Evolutionary conservation across 2,113 vertebrate species (phyloP), one percentile per base, ranked within the genome.

Genomic region (Hymenochirus boettgeri): DNA sequence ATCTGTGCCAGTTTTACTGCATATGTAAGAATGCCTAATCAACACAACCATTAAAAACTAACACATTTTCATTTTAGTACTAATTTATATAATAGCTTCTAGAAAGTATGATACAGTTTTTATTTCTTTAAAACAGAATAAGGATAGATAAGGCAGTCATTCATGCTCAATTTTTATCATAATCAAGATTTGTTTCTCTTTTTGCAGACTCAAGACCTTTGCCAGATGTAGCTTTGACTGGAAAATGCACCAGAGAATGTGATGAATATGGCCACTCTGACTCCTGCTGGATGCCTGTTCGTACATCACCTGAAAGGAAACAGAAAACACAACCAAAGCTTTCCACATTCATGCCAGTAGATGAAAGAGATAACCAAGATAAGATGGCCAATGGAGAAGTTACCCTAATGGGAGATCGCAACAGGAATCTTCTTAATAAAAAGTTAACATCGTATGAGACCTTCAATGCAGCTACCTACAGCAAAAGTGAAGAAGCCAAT

Each of bases 281-380:
- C 77, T 94, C 96, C 86, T 99, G 96, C 86, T 99, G 96, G 96
- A 99, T 99, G 96, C 96, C 96, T 4, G 96, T 99, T 75, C 94
- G 92, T 77, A 98, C 94, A 64, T 98, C 96, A 75, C 96, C 96
- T 0, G 96, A 99, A 83, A 90, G 93, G 74, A 93, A 93, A 80
- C 90, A 86, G 79, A 96, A 95, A 82, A 94, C 82, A 82, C 95
- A 94, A 88, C 94, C 95, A 86, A 98, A 98, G 90, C 94, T 99
- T 82, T 99, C 96, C 77, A 99, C 96, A 78, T 98, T 99, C 88
- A 97, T 94, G 92, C 95, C 93, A 82, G 82, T 88, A 0, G 82
- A 90, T 70, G 96, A 96, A 76, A 89, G 88, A 73, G 89, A 92
- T 77, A 95, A 92, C 84, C 93, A 96, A 79, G 95, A 98, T 85